phyloP scores from a whole-genome alignment of 2,797 vertebrate genomes.

The Hephaestus fuliginosus region DNA sequence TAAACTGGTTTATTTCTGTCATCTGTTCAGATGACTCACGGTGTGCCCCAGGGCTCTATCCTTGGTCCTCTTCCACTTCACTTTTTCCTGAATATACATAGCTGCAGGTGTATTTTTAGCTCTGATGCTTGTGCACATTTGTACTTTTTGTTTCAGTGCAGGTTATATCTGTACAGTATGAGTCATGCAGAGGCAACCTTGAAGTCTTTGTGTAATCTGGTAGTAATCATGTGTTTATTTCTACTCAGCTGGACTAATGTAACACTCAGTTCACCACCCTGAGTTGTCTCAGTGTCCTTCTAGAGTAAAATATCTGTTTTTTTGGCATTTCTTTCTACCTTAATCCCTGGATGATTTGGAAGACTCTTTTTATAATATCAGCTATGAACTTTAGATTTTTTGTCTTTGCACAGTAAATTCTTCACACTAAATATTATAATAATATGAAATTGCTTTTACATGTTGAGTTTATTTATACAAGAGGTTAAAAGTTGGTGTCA shows the following conservation, averaged over 20 bases:
- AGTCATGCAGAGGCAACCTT: not conserved
- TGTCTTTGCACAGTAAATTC: not conserved
- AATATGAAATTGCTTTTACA: not conserved
- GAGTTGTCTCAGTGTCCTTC: not conserved
- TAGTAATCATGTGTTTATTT: not conserved
- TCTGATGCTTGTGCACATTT: not conserved
- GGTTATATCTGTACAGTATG: not conserved
- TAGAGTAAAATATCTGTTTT: not conserved
- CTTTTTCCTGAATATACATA: not conserved
- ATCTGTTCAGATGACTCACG: not conserved
- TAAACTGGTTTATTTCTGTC: not conserved
- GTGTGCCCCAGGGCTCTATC: constrained; percentile 6
- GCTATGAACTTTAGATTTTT: not conserved
- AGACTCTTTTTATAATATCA: not conserved
- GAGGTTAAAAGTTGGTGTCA: not conserved
- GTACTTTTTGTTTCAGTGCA: not conserved
- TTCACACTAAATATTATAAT: too few species aligned
- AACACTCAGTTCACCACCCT: not conserved
- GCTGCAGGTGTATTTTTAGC: not conserved
- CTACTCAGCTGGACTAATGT: not conserved
- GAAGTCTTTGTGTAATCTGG: not conserved
- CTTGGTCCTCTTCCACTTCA: not conserved
- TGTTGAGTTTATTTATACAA: not conserved
- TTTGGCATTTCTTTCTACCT: too few species aligned
- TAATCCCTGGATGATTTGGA: not conserved